phyloP scores from a whole-genome alignment of 2,797 vertebrate genomes.

The Dendrocincla tyrannina region DNA sequence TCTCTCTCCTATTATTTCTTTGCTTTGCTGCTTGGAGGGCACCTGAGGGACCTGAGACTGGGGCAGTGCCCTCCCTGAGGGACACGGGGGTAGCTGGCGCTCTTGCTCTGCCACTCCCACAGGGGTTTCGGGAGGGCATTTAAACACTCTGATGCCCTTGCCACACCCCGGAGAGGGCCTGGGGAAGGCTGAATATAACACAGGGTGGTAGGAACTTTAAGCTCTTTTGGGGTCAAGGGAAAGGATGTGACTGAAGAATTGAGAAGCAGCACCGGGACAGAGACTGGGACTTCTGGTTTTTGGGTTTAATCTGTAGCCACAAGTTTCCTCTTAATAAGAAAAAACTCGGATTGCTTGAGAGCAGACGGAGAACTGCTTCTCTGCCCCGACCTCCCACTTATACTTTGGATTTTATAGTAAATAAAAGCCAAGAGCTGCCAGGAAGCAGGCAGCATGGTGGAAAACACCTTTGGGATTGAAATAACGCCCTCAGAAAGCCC shows the following conservation, averaged over 20 bases:
- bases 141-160: not conserved
- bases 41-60: not conserved
- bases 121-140: not conserved
- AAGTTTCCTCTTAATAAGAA: not conserved
- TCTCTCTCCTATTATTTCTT: not conserved
- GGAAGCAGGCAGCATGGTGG: not conserved
- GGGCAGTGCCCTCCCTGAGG: not conserved
- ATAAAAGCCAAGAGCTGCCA: not conserved
- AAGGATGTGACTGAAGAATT: not conserved
- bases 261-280: not conserved
- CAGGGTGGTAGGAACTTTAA: not conserved
- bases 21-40: not conserved
- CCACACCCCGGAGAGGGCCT: accelerated
- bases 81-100: accelerated
- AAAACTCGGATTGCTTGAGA: not conserved
- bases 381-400: not conserved
- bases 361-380: accelerated
- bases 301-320: not conserved
- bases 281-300: not conserved
- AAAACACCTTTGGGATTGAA: not conserved
- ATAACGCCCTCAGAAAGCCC: not conserved
- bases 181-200: not conserved
- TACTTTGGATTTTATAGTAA: not conserved
- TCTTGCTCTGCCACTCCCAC: not conserved
- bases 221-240: not conserved